A percentile compares a stretch with the other conserved stretches of the same genome.
phyloP scores from a whole-genome alignment of 2,888 invertebrate species.

The Nephrotoma appendiculata region DNA sequence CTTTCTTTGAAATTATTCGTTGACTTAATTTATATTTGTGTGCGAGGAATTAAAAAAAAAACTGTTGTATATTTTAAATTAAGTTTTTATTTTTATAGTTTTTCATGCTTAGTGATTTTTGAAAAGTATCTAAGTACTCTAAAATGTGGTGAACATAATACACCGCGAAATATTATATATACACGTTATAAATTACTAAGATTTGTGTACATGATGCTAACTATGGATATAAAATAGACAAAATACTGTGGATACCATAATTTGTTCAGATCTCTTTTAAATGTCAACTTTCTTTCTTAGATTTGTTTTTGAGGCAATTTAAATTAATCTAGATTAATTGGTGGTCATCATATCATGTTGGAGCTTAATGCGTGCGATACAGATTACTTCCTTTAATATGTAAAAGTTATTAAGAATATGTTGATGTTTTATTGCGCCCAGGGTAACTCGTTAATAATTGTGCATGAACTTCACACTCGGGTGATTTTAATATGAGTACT shows the following conservation, averaged over 20 bases:
- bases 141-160: neutral
- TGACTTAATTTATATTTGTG: neutral
- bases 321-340: neutral
- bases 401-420: neutral
- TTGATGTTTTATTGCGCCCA: neutral
- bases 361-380: neutral
- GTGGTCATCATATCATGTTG: neutral
- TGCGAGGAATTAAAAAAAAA: neutral
- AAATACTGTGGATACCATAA: too few relatives aligned
- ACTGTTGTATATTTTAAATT: neutral
- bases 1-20: neutral
- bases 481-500: neutral
- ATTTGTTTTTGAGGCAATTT: neutral
- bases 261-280: neutral
- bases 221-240: neutral
- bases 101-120: neutral
- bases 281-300: neutral
- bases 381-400: neutral
- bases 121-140: neutral
- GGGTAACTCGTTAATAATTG: neutral
- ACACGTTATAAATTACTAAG: neutral
- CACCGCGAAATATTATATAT: neutral
- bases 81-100: neutral
- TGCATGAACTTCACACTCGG: neutral
- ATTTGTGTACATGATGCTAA: neutral